Conservation (phyloP, 2,113 vertebrate species). For the Ictalurus furcatus region DNA sequence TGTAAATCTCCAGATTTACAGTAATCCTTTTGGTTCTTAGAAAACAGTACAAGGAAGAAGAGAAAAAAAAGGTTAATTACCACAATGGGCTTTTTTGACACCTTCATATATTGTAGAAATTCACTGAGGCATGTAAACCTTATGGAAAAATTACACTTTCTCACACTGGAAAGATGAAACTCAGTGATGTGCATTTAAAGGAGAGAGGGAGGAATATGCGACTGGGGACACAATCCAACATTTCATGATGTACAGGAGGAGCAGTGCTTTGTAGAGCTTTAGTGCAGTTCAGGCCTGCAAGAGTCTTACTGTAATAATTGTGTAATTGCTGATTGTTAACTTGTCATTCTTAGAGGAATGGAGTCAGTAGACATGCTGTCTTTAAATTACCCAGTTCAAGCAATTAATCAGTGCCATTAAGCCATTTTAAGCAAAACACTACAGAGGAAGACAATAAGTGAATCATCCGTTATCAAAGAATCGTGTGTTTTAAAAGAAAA, state of each 20-base stretch:
- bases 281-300: not conserved
- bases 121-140: not conserved
- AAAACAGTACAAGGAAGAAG: not conserved
- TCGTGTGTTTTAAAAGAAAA: not conserved
- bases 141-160: not conserved
- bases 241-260: not conserved
- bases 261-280: not conserved
- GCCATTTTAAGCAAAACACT: constrained; percentile 6
- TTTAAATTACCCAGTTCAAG: constrained; percentile 40
- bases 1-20: constrained; percentile 47
- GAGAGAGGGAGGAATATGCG: not conserved
- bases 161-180: not conserved
- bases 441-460: not conserved
- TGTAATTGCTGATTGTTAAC: constrained; percentile 53
- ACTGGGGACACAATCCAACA: no score
- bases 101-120: not conserved
- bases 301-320: not conserved
- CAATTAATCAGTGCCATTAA: constrained; percentile 52
- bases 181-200: not conserved
- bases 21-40: constrained; percentile 16
- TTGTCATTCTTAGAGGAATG: constrained; percentile 51
- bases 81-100: not conserved
- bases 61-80: not conserved
- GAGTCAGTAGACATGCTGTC: constrained; percentile 44
- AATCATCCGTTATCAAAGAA: not conserved